Evolutionary conservation across 2,797 vertebrate genomes (phyloP).

Genomic region (Triplophysa bombifrons): DNA sequence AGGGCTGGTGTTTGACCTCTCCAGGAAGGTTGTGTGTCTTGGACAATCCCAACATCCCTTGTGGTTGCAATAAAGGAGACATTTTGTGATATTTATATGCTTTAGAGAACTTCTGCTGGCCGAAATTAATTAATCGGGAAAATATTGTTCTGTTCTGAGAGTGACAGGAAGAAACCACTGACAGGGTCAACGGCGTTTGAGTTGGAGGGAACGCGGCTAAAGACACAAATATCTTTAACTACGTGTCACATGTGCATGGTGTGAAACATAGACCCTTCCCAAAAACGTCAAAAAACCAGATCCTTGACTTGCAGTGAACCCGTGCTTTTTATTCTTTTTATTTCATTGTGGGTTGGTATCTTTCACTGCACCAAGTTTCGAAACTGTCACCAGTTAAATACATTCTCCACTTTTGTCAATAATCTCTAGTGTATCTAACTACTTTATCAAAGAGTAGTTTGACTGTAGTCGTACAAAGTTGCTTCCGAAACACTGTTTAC

Average conservation of each 20-base stretch:
- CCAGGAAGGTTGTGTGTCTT: slow-evolving; percentile 79
- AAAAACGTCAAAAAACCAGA: slow-evolving; percentile 25
- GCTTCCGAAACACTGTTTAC: slow-evolving; percentile 48
- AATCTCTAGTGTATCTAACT: not conserved
- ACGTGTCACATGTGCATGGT: slow-evolving; percentile 36
- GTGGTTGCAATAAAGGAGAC: slow-evolving; percentile 72
- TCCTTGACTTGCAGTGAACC: slow-evolving; percentile 36
- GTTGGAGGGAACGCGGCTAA: slow-evolving; percentile 17
- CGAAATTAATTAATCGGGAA: slow-evolving; percentile 71
- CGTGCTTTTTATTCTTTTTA: slow-evolving; percentile 4
- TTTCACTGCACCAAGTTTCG: not conserved
- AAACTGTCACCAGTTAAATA: not conserved
- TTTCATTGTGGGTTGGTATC: slow-evolving; percentile 5
- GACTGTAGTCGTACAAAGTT: not conserved
- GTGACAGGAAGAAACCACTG: slow-evolving; percentile 64
- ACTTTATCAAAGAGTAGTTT: not conserved
- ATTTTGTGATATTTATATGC: slow-evolving; percentile 73
- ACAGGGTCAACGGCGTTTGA: slow-evolving; percentile 63
- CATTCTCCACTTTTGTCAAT: not conserved
- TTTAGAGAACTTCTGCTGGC: slow-evolving; percentile 65
- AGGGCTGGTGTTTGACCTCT: slow-evolving; percentile 70
- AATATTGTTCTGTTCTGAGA: slow-evolving; percentile 66
- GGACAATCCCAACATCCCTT: slow-evolving; percentile 69
- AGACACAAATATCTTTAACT: slow-evolving; percentile 46
- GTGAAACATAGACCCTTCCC: slow-evolving; percentile 35